Evolutionary conservation across 2,888 invertebrate genomes (phyloP).

Genomic region (Cheilosia grossa): DNA sequence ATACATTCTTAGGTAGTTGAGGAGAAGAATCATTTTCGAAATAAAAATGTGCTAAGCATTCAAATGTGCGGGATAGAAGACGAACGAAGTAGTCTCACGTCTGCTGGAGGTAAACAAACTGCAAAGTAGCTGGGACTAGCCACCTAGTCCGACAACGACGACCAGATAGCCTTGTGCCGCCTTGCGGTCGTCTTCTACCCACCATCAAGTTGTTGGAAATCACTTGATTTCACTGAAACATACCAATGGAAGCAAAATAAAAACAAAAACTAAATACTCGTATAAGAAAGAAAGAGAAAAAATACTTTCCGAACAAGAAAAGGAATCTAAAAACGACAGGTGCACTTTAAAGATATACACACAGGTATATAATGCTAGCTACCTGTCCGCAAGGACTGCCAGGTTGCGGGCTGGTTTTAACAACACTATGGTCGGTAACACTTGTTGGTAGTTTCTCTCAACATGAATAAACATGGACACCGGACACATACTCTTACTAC

Average conservation of each 20-base stretch:
- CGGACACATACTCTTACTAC: background rate
- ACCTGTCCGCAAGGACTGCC: slow-evolving; percentile 55
- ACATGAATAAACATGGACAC: slow-evolving; percentile 64
- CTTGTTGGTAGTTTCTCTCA: slow-evolving; percentile 47
- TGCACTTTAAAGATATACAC: slow-evolving; percentile 58
- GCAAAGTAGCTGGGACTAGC: slow-evolving; percentile 21
- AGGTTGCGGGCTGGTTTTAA: slow-evolving; percentile 49
- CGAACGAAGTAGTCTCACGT: slow-evolving; percentile 23
- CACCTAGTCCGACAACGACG: slow-evolving; percentile 28
- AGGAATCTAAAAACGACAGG: slow-evolving; percentile 69
- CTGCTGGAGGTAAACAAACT: slow-evolving; percentile 26
- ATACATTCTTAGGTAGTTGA: background rate
- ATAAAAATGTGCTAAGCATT: background rate
- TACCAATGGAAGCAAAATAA: slow-evolving; percentile 33
- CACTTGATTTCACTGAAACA: slow-evolving; percentile 38
- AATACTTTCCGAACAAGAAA: slow-evolving; percentile 40
- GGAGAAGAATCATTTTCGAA: background rate
- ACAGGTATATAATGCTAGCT: slow-evolving; percentile 24
- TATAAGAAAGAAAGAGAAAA: slow-evolving; percentile 19
- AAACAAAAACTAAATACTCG: slow-evolving; percentile 9
- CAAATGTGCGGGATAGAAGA: background rate
- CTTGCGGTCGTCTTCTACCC: slow-evolving; percentile 27
- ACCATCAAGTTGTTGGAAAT: slow-evolving; percentile 23
- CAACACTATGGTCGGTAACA: slow-evolving; percentile 35
- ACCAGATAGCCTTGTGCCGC: slow-evolving; percentile 35